Evolutionary conservation across 2,888 invertebrate genomes (phyloP), one percentile per base, ranked within the genome.

Genomic region (Hydrotaea diabolus): DNA sequence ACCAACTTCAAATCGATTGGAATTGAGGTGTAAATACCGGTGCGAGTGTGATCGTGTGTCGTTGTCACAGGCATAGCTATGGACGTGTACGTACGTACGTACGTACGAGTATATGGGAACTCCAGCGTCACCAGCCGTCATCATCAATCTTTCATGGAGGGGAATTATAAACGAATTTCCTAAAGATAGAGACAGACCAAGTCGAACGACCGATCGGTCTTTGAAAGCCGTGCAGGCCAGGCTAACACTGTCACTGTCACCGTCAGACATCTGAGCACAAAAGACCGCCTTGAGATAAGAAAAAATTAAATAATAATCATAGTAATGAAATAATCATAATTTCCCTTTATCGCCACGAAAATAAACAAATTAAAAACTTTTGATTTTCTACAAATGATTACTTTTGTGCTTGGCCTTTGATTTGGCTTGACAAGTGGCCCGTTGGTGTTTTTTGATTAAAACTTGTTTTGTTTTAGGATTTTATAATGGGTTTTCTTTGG

Each of bases 361-460:
- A 66, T 66, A 74, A 57, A 55, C 55, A 74, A 74, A 79, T 69
- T 74, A 74, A 43, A 66, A 69, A 39, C 43, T 23, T 69, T 69
- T 69, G 69, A 69, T 69, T 69, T 69, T 69, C 69, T 46, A 53
- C n/a, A 72, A 53, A 26, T 17, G 71, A 72, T 72, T 31, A 36
- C 8, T 13, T 72, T 53, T 23, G 49, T 23, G 49, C 26, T 77
- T 77, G 15, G 19, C n/a, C n/a, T 46, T 53, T 53, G 49, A 1
- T 53, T 55, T 19, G 19, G 31, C 31, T 7, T 2, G 31, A 2
- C 31, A 2, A 4, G 53, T 53, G 19, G 53, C 0, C 21, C 23
- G 21, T 9, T 3, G 21, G n/a, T n/a, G n/a, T n/a, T n/a, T 55
- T 55, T 55, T 19, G 53, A n/a, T 87, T 86, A 87, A 87, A 87